Percentiles rank a stretch among this genome's conserved stretches.
These are phyloP conservation scores for Psammodynastes pulverulentus DNA, from an alignment of 2,113 vertebrate species.

Conservation along the genomic window DNA sequence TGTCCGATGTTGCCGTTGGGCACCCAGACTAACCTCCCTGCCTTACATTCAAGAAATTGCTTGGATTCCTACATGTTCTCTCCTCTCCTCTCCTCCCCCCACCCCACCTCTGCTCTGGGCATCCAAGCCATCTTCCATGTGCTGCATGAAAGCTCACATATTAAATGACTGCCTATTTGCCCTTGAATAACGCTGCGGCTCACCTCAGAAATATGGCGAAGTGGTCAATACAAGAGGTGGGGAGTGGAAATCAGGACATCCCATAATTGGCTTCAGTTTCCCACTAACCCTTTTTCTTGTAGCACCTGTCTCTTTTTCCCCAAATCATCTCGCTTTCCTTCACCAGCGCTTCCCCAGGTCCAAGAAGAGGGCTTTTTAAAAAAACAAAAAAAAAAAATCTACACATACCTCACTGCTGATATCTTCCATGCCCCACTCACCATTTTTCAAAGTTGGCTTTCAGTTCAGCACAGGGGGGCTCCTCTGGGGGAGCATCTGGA, in stretches of 20 bases:
- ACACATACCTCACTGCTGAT: too few relatives aligned
- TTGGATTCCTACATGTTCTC: not conserved
- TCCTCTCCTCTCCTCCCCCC: rapidly evolving
- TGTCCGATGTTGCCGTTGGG: not conserved
- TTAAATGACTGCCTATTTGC: not conserved
- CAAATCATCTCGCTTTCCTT: not conserved
- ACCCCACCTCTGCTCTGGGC: not conserved
- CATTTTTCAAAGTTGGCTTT: conserved; percentile 30
- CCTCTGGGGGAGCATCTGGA: not conserved
- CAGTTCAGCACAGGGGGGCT: conserved; percentile 21
- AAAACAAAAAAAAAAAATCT: not conserved
- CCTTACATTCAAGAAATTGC: not conserved
- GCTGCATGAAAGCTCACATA: not conserved
- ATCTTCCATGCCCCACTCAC: not conserved
- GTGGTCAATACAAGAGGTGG: not conserved
- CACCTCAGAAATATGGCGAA: not conserved
- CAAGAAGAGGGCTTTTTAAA: too few relatives aligned
- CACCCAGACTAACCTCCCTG: not conserved
- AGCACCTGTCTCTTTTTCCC: not conserved
- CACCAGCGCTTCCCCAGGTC: not conserved
- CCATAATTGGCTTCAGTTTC: not conserved
- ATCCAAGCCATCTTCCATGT: not conserved
- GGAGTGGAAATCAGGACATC: too few relatives aligned
- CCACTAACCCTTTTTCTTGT: not conserved
- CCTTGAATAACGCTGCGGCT: not conserved